Conservation (phyloP, 1,140 invertebrate species). For the Danaus plexippus region DNA sequence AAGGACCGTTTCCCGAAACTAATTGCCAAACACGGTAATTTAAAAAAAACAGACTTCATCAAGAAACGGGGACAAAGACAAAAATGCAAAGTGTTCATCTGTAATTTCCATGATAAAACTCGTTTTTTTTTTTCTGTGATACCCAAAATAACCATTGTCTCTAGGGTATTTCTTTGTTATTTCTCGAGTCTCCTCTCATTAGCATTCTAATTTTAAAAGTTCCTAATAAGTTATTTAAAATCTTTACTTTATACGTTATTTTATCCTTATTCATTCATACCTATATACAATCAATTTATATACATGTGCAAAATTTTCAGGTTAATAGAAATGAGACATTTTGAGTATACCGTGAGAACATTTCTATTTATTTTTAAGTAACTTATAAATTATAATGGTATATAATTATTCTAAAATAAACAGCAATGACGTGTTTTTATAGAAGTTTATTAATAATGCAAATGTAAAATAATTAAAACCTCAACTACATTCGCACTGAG, state of each 20-base stretch:
- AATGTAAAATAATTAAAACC: slow-evolving; percentile 14
- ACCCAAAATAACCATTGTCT: slow-evolving; percentile 66
- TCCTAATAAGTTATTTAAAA: slow-evolving; percentile 70
- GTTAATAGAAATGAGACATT: no score
- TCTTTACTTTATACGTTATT: slow-evolving; percentile 14
- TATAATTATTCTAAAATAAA: no score
- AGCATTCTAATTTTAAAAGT: slow-evolving; percentile 56
- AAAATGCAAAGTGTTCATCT: slow-evolving; percentile 66
- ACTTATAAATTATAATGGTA: no score
- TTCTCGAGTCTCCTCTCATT: slow-evolving; percentile 65
- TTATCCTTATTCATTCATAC: no score
- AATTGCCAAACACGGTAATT: slow-evolving; percentile 71
- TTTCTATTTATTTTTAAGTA: no score
- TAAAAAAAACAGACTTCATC: slow-evolving; percentile 62
- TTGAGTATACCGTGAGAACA: no score
- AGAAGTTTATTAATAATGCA: slow-evolving; percentile 6
- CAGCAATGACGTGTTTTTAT: slow-evolving; percentile 1
- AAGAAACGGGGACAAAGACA: slow-evolving; percentile 54
- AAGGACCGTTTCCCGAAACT: slow-evolving; percentile 66
- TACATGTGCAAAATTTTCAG: no score
- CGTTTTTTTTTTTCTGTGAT: slow-evolving; percentile 54
- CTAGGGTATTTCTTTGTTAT: slow-evolving; percentile 48
- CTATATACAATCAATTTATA: no score
- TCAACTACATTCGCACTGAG: slow-evolving; percentile 14
- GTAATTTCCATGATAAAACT: slow-evolving; percentile 68